These are phyloP conservation scores for Strigamia maritima DNA, from an alignment of 2,888 invertebrate genomes.

Conservation along the genomic window DNA sequence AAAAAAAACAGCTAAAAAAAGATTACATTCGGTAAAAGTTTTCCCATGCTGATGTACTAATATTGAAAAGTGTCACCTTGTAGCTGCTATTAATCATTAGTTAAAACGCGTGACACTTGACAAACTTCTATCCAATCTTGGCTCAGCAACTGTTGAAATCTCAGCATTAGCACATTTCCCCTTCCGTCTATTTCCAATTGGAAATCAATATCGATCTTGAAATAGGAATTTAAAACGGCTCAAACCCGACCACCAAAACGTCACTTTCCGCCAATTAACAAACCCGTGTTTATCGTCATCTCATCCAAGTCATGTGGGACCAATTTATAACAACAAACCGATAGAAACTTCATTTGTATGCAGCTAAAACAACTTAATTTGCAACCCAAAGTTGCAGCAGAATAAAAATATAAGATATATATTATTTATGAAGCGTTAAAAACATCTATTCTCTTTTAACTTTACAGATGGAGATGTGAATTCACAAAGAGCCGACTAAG, in stretches of 20 bases:
- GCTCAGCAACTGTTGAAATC: constrained; percentile 17
- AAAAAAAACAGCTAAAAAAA: too few relatives aligned
- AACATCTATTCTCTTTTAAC: neutral
- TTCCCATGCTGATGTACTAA: neutral
- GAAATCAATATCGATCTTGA: constrained; percentile 20
- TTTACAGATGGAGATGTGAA: neutral
- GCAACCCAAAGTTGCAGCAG: neutral
- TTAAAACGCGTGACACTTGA: neutral
- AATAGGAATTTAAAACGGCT: constrained; percentile 9
- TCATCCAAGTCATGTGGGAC: constrained; percentile 8
- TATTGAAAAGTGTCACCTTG: neutral
- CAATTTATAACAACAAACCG: constrained; percentile 12
- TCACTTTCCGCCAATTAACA: constrained; percentile 3
- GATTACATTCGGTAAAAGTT: neutral
- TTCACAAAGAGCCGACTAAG: neutral
- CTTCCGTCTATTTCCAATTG: neutral
- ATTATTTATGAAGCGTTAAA: neutral
- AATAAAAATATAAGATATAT: too few relatives aligned
- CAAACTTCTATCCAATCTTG: neutral
- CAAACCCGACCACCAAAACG: neutral
- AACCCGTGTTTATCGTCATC: neutral
- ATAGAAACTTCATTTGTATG: neutral
- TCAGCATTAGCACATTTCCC: constrained; percentile 21
- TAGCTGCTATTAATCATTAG: neutral
- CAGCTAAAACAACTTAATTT: neutral